A percentile compares a stretch with the other conserved stretches of the same genome.
Conservation (phyloP, 2,888 invertebrate species). For the Myopa testacea region DNA sequence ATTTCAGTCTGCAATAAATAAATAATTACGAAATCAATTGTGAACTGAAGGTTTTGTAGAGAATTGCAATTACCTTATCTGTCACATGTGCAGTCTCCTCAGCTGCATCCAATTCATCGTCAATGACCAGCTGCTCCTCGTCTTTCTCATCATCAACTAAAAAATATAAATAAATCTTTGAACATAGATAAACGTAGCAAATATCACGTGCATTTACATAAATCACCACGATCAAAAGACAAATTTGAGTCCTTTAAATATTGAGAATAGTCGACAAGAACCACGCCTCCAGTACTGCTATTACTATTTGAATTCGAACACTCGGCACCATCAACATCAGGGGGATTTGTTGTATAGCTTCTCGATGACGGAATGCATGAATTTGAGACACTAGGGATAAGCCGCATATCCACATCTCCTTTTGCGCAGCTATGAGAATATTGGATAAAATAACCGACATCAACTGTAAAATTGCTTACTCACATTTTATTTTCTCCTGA, state of each 20-base stretch:
- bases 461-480: not conserved
- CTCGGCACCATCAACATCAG: constrained; percentile 46
- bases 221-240: constrained; percentile 58
- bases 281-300: constrained; percentile 58
- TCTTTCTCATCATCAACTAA: constrained; percentile 72
- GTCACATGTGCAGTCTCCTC: constrained; percentile 46
- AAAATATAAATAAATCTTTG: constrained; percentile 1
- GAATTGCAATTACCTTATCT: constrained; percentile 1
- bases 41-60: not conserved
- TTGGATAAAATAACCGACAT: too few relatives aligned
- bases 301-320: constrained; percentile 58
- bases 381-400: constrained; percentile 53
- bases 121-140: constrained; percentile 69
- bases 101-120: constrained; percentile 66
- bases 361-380: constrained; percentile 21
- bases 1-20: not conserved
- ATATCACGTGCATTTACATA: constrained; percentile 52
- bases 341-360: constrained; percentile 8
- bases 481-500: constrained; percentile 26
- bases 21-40: not conserved
- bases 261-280: constrained; percentile 66
- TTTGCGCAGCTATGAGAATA: constrained; percentile 40
- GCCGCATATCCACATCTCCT: constrained; percentile 62
- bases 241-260: constrained; percentile 68
- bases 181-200: not conserved